Evolutionary conservation across 2,113 vertebrate genomes (phyloP).

Genomic region (Pelusios castaneus): DNA sequence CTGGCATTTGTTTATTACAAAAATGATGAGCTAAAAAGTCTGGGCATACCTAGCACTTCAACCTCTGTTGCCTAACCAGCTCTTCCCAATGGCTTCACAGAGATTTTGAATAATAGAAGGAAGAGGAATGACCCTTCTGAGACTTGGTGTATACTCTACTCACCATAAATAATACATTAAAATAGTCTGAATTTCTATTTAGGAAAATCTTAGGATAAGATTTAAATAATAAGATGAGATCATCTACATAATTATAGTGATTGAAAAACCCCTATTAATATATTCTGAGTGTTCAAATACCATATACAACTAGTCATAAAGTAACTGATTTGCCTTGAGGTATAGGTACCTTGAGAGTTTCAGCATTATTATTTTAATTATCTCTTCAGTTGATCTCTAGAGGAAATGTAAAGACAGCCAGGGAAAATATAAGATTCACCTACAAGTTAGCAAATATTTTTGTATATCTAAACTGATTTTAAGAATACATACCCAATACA

Average conservation of each 20-base stretch:
- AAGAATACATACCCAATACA: not conserved
- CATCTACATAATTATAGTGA: too few relatives aligned
- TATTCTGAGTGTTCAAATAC: not conserved
- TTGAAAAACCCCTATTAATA: not conserved
- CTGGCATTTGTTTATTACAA: not conserved
- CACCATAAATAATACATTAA: not conserved
- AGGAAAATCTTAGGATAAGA: not conserved
- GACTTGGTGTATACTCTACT: not conserved
- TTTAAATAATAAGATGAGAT: fast-evolving
- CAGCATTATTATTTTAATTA: not conserved
- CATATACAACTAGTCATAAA: not conserved
- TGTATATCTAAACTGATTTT: not conserved
- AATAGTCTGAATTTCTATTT: not conserved
- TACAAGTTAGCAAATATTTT: not conserved
- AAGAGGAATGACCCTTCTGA: not conserved
- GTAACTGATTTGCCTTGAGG: not conserved
- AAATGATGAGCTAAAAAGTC: not conserved
- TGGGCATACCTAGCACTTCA: not conserved
- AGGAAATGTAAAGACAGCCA: not conserved
- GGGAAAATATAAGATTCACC: not conserved
- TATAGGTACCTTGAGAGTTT: not conserved
- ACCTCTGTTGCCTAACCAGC: not conserved
- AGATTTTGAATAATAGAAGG: fast-evolving
- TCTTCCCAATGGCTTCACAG: not conserved
- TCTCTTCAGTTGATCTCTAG: fast-evolving